Base-by-base conservation (phyloP, 2,113 vertebrate species). In the Ceyx margarethae region DNA sequence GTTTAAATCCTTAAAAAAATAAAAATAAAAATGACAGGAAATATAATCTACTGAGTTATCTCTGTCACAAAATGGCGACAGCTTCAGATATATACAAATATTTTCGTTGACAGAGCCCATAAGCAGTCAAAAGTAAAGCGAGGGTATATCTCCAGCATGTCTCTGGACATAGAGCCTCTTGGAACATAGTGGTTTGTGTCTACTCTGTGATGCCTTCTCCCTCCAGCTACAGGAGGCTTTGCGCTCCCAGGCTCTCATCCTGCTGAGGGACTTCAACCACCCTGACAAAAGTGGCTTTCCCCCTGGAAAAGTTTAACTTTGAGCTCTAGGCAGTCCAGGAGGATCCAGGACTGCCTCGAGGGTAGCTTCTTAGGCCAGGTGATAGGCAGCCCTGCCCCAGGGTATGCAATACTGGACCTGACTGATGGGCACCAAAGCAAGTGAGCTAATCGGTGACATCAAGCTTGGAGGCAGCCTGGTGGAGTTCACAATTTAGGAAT, bases 111-210 rank as follows among this genome's bases (percentile, higher is more conserved):
- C 8, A 31, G 54, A 57, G 50, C 50, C 72, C 8, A 3, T 37
- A 19, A 53, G 7, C 29, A 1, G 1, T 19, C 13, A 5, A 20
- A 50, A 28, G 26, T 19, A 20, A 28, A 57, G 67, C 0, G 0
- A 21, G 26, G 21, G n/a, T 13, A 2, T 20, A 11, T 16, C 45
- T 65, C 50, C 16, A 20, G 21, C 57, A 4, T 10, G 9, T 13
- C 64, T 31, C 11, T 25, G 46, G 35, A 20, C 19, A 10, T 1
- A 20, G 43, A 8, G 10, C 5, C 19, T 33, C 64, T 23, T 25
- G 43, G 42, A 42, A 64, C 12, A 25, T 29, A 16, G 13, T 43
- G 26, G 40, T 20, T 64, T 12, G 8, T 29, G 25, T 29, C 61
- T 64, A 13, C 61, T 42, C 25, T 29, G 26, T 8, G 18, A 42